Evolutionary conservation across 2,888 invertebrate genomes (phyloP).

Genomic region (Phengaris alcon): DNA sequence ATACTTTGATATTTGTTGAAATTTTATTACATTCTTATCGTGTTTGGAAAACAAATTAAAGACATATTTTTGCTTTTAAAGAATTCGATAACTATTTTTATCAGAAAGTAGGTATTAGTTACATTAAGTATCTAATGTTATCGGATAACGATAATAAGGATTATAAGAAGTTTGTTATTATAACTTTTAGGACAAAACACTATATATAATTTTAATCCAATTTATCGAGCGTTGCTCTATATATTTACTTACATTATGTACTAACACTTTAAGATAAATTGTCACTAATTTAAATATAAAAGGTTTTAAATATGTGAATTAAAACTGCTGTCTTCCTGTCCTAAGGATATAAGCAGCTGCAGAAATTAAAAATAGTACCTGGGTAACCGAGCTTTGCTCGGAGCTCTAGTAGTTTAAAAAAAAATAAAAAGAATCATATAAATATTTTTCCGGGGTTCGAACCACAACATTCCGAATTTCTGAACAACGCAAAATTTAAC

Average conservation of each 20-base stretch:
- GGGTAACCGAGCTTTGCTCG: too few relatives aligned
- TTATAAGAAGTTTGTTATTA: neutral
- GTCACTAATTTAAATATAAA: too few relatives aligned
- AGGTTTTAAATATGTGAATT: too few relatives aligned
- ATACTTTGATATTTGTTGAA: neutral
- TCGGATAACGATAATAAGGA: neutral
- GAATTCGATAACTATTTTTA: neutral
- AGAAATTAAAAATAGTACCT: too few relatives aligned
- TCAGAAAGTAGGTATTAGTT: neutral
- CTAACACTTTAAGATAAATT: too few relatives aligned
- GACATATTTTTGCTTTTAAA: neutral
- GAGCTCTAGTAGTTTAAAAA: too few relatives aligned
- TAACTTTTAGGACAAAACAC: neutral
- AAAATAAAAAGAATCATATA: too few relatives aligned
- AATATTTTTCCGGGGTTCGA: too few relatives aligned
- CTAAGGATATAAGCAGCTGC: too few relatives aligned
- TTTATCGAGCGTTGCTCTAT: neutral
- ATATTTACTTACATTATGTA: neutral
- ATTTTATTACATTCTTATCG: neutral
- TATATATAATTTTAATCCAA: neutral
- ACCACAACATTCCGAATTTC: too few relatives aligned
- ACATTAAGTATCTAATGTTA: neutral
- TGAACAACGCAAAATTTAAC: too few relatives aligned
- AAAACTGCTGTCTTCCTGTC: too few relatives aligned
- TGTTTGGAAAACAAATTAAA: neutral